A percentile compares a stretch with the other conserved stretches of the same genome.
phyloP scores from a whole-genome alignment of 1,140 invertebrate species.

The Cardiocondyla obscurior region DNA sequence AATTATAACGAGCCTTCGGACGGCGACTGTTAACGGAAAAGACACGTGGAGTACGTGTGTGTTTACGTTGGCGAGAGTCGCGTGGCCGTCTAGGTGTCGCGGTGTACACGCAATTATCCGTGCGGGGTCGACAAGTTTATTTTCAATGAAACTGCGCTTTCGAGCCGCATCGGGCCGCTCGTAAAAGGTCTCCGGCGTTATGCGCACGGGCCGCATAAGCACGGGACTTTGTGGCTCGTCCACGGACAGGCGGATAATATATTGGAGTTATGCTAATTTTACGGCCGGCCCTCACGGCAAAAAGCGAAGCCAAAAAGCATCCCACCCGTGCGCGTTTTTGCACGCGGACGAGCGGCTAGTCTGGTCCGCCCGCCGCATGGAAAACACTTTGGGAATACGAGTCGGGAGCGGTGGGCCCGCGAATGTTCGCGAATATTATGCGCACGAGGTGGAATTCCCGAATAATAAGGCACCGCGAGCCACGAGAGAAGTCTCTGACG shows the following conservation, averaged over 20 bases:
- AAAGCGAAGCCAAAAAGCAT: constrained; percentile 65
- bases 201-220: constrained; percentile 23
- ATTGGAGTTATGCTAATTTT: constrained; percentile 79
- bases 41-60: neutral
- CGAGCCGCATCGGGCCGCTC: constrained; percentile 23
- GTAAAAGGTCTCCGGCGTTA: constrained; percentile 24
- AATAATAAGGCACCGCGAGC: constrained; percentile 57
- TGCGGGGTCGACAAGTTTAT: constrained; percentile 46
- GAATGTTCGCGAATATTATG: constrained; percentile 62
- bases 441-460: constrained; percentile 56
- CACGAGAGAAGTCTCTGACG: constrained; percentile 29
- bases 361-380: constrained; percentile 48
- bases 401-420: constrained; percentile 62
- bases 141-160: constrained; percentile 61
- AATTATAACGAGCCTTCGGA: neutral
- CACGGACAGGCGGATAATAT: constrained; percentile 69
- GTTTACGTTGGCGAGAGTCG: neutral
- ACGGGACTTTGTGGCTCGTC: constrained; percentile 47
- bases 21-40: neutral
- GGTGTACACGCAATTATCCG: constrained; percentile 33
- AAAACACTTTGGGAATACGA: constrained; percentile 54
- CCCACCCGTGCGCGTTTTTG: constrained; percentile 69
- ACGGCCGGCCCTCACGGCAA: constrained; percentile 65
- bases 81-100: constrained; percentile 29
- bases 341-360: constrained; percentile 53